Conservation (phyloP, 2,888 invertebrate genomes). For the Cordylochernes scorpioides region DNA sequence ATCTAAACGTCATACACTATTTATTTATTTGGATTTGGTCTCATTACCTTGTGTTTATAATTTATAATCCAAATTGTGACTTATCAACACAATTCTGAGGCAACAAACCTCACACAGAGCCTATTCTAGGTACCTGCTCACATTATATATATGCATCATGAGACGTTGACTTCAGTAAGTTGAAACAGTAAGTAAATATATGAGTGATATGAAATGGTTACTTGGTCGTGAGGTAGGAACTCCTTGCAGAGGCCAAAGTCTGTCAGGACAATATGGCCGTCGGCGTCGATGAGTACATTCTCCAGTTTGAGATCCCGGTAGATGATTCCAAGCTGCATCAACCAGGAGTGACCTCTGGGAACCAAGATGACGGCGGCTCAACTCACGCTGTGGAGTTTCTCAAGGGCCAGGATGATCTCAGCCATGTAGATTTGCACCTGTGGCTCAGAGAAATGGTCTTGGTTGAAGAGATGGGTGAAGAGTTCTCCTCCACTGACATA, state of each 20-base stretch:
- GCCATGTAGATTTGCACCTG: slow-evolving; percentile 81
- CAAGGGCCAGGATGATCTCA: slow-evolving; percentile 78
- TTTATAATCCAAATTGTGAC: too few species aligned
- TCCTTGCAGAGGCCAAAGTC: slow-evolving; percentile 96
- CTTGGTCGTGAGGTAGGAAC: slow-evolving; percentile 39
- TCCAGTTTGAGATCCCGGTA: slow-evolving; percentile 93
- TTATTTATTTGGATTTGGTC: too few species aligned
- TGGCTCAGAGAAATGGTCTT: slow-evolving; percentile 65
- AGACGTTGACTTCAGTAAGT: not conserved
- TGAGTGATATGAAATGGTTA: slow-evolving; percentile 18
- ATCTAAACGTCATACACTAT: too few species aligned
- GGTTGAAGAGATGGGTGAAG: slow-evolving; percentile 82
- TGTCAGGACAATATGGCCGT: slow-evolving; percentile 82
- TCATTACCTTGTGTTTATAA: too few species aligned
- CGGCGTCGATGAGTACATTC: slow-evolving; percentile 74
- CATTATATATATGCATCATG: too few species aligned
- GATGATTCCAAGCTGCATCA: slow-evolving; percentile 69
- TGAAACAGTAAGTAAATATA: too few species aligned
- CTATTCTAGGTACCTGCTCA: too few species aligned
- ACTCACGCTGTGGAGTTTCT: slow-evolving; percentile 76
- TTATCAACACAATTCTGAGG: too few species aligned
- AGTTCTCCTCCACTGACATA: slow-evolving; percentile 90
- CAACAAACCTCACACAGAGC: too few species aligned
- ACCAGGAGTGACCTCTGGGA: slow-evolving; percentile 1
- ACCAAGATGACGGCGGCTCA: too few species aligned